Base-by-base conservation (phyloP, 2,888 invertebrate species). In the Chymomyza fuscimana region DNA sequence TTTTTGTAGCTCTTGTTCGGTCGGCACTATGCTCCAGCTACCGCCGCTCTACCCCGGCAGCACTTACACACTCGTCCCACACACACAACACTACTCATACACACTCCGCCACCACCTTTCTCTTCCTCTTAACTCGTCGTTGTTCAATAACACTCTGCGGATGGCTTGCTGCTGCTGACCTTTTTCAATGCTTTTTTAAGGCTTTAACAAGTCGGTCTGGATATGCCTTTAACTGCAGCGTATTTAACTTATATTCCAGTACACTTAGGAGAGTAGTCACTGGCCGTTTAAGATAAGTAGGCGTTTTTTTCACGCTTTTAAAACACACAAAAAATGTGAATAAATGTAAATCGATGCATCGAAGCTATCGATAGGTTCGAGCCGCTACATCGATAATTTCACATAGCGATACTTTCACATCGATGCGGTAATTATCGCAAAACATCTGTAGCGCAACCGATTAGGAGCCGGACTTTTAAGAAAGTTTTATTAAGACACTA, bases 261-360 rank as follows among this genome's bases (percentile, higher is more conserved):
- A 65, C 79, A 69, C 68, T 79, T 83, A 81, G 79, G 74, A 65
- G 73, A 70, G 66, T 71, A 67, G 63, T 73, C 65, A 72, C 69
- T 67, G 70, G 67, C 61, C 77, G 75, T 74, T 77, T 69, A 67
- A 74, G 78, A 78, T 86, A 81, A 78, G 80, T 80, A 82, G 73
- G 86, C 86, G 86, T 85, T 83, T 83, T 79, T 82, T 83, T 86
- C 88, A 83, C 83, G 86, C 81, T 82, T 82, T 82, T 80, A 82
- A 87, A 82, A 83, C 80, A 86, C 88, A 81, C 79, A 86, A 86
- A 72, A 87, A 86, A 86, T 87, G 74, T 82, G 83, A 82, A 87
- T 73, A 87, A 46, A 46, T 46, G 40, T 46, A 46, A 82, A 87
- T 87, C 82, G 87, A 82, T 82, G 85, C 87, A 84, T 82, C 75